A percentile compares a stretch with the other conserved stretches of the same genome.
Conservation (phyloP, 2,888 invertebrate genomes). For the Scaptomyza cyrtandrae region DNA sequence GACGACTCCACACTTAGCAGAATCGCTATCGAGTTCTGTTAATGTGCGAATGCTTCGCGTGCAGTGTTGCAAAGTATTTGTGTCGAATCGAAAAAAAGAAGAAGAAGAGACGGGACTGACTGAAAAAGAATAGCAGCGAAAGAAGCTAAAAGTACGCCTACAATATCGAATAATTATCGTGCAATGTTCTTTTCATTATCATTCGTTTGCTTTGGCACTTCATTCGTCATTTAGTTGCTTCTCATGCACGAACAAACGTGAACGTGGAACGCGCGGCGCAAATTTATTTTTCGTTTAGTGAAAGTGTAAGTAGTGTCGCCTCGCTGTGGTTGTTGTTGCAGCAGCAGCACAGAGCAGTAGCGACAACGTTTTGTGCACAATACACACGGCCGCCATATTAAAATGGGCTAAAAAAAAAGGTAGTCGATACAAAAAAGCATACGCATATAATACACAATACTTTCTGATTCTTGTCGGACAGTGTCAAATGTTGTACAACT, state of each 20-base stretch:
- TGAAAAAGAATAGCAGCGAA: slow-evolving; percentile 40
- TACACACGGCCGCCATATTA: slow-evolving; percentile 66
- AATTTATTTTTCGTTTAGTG: slow-evolving; percentile 71
- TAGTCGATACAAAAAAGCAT: slow-evolving; percentile 41
- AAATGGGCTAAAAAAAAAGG: slow-evolving; percentile 63
- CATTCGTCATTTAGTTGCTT: slow-evolving; percentile 61
- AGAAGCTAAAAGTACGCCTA: slow-evolving; percentile 54
- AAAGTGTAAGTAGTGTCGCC: slow-evolving; percentile 69
- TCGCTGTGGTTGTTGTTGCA: slow-evolving; percentile 49
- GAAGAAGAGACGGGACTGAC: slow-evolving; percentile 31
- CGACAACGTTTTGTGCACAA: slow-evolving; percentile 62
- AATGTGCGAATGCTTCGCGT: slow-evolving; percentile 12
- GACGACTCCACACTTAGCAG: background rate
- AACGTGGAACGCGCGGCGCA: slow-evolving; percentile 67
- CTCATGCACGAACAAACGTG: slow-evolving; percentile 61
- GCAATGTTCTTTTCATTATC: slow-evolving; percentile 61
- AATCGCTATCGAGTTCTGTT: slow-evolving; percentile 16
- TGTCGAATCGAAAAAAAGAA: slow-evolving; percentile 15
- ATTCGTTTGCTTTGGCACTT: slow-evolving; percentile 53
- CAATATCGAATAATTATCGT: slow-evolving; percentile 63
- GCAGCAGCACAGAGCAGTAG: slow-evolving; percentile 44
- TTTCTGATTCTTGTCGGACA: slow-evolving; percentile 31
- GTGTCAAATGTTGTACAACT: slow-evolving; percentile 40
- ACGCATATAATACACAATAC: slow-evolving; percentile 48
- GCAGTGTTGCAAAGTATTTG: slow-evolving; percentile 40